phyloP scores from a whole-genome alignment of 2,888 invertebrate species.

The Diadromus collaris region DNA sequence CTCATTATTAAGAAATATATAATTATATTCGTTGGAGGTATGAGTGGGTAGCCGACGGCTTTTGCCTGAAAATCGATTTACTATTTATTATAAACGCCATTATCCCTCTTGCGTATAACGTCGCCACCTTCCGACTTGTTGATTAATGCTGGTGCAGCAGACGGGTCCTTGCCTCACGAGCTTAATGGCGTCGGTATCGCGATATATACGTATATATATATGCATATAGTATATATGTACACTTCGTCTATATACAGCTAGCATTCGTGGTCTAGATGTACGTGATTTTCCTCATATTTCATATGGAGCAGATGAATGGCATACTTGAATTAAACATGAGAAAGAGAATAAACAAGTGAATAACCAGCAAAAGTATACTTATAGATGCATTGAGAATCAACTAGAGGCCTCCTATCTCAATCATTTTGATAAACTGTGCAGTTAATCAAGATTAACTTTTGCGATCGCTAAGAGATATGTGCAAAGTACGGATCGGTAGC shows the following conservation, averaged over 20 bases:
- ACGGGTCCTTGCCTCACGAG: conserved; percentile 22
- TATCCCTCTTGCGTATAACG: conserved; percentile 26
- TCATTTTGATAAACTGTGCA: conserved; percentile 35
- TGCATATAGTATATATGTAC: neutral
- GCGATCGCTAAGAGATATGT: neutral
- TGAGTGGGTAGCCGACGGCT: neutral
- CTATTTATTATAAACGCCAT: conserved; percentile 61
- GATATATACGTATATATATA: conserved; percentile 1
- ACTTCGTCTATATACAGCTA: neutral
- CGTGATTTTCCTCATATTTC: conserved; percentile 3
- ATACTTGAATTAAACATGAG: conserved; percentile 17
- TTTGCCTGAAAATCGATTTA: conserved; percentile 56
- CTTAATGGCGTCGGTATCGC: conserved; percentile 19
- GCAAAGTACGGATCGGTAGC: conserved; percentile 2
- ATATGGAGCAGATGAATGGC: neutral
- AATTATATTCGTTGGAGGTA: neutral
- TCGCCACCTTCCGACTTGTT: conserved; percentile 27
- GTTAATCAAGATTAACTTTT: conserved; percentile 34
- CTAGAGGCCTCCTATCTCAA: conserved; percentile 6
- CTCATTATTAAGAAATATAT: neutral
- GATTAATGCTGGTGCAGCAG: conserved; percentile 43
- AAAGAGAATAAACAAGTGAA: conserved; percentile 3
- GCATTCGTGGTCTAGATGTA: neutral
- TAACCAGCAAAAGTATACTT: neutral
- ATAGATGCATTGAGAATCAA: neutral